These are phyloP conservation scores for Nephila pilipes DNA, from an alignment of 1,140 invertebrate genomes.

Conservation along the genomic window DNA sequence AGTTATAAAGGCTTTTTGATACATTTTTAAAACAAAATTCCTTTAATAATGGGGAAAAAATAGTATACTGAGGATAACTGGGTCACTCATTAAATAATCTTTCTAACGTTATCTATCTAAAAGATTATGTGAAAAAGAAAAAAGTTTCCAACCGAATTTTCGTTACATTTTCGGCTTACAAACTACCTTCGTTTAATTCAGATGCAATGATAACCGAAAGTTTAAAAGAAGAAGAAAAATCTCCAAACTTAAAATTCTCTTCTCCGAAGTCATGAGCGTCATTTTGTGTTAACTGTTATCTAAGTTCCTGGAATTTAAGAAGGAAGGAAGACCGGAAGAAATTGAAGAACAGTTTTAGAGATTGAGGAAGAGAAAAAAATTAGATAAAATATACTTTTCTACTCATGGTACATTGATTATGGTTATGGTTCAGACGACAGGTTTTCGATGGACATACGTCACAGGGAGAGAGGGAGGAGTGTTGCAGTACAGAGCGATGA, in stretches of 20 bases:
- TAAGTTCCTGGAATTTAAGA: not conserved
- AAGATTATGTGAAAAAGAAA: no score
- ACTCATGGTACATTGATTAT: conserved; percentile 64
- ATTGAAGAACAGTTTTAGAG: not conserved
- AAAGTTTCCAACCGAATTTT: no score
- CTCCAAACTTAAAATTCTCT: not conserved
- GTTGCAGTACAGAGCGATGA: not conserved
- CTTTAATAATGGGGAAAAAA: no score
- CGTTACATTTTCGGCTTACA: not conserved
- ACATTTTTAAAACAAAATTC: no score
- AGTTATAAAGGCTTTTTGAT: no score
- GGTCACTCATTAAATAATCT: no score
- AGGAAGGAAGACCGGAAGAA: not conserved
- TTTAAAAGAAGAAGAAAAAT: not conserved
- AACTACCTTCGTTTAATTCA: not conserved
- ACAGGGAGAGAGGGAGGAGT: not conserved
- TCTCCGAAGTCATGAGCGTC: not conserved
- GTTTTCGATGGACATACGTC: conserved; percentile 51
- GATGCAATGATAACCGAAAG: not conserved
- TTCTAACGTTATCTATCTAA: no score
- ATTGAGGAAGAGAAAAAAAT: conserved; percentile 3
- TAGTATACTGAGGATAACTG: no score
- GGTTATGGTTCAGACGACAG: conserved; percentile 60
- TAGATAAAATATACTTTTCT: conserved; percentile 41
- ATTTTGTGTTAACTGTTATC: not conserved